phyloP scores from a whole-genome alignment of 2,888 invertebrate species.

The Platerodrilus igneus region DNA sequence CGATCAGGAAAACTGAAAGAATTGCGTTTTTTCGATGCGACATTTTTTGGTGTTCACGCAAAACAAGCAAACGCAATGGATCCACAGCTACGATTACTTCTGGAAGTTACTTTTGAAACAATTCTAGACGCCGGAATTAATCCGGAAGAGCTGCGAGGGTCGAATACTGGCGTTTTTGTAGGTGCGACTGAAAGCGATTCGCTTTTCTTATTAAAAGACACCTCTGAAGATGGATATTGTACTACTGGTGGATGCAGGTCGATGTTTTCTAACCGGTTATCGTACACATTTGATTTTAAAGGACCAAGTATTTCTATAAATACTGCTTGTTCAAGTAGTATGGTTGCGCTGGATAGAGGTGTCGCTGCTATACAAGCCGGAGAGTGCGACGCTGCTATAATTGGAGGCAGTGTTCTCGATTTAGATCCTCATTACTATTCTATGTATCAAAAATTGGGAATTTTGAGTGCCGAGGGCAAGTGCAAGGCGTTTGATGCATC shows the following conservation, averaged over 20 bases:
- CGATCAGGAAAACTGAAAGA: conserved; percentile 62
- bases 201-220: conserved; percentile 47
- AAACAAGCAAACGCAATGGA: conserved; percentile 59
- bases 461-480: conserved; percentile 75
- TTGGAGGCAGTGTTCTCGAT: conserved; percentile 85
- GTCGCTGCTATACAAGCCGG: conserved; percentile 71
- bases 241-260: conserved; percentile 75
- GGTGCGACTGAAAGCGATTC: no score
- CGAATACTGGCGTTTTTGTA: conserved; percentile 72
- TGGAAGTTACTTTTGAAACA: conserved; percentile 57
- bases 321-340: conserved; percentile 91
- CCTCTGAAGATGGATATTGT: conserved; percentile 45
- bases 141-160: conserved; percentile 66
- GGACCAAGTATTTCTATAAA: conserved; percentile 87
- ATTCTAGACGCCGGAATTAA: conserved; percentile 59
- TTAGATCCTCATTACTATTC: conserved; percentile 51
- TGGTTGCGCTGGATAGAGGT: conserved; percentile 80
- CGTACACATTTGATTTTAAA: conserved; percentile 80
- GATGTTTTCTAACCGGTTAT: conserved; percentile 87
- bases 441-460: conserved; percentile 62
- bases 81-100: conserved; percentile 54
- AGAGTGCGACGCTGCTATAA: conserved; percentile 82
- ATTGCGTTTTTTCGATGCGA: conserved; percentile 52
- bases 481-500: conserved; percentile 88
- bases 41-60: conserved; percentile 58